A percentile compares a stretch with the other conserved stretches of the same genome.
Conservation (phyloP, 2,797 vertebrate species). For the Pelobates cultripes region DNA sequence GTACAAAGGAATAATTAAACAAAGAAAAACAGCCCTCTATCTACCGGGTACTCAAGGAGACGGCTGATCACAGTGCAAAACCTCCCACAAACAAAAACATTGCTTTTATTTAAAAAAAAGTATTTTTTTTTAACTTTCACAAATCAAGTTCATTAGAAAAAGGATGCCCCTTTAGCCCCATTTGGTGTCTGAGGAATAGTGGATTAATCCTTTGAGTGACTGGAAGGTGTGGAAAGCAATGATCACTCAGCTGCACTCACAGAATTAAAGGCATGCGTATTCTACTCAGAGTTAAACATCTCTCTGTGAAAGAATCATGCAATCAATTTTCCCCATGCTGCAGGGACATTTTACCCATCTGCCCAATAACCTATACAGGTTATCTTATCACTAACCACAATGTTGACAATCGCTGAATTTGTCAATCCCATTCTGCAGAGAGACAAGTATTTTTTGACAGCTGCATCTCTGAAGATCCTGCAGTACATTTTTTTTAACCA, state of each 20-base stretch:
- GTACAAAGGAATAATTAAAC: constrained; percentile 68
- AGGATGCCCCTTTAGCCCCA: neutral
- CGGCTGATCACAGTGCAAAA: constrained; percentile 63
- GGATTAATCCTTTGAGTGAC: neutral
- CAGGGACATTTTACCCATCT: constrained; percentile 4
- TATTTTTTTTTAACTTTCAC: too few relatives aligned
- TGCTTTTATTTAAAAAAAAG: constrained; percentile 36
- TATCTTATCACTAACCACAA: constrained; percentile 44
- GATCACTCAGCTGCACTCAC: neutral
- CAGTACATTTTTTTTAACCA: too few relatives aligned
- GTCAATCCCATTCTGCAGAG: neutral
- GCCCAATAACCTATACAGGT: neutral
- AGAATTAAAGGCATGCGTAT: constrained; percentile 22
- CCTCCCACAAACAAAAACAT: constrained; percentile 35
- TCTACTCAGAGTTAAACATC: constrained; percentile 10
- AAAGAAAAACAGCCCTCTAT: constrained; percentile 56
- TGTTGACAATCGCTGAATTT: too few relatives aligned
- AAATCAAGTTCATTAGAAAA: neutral
- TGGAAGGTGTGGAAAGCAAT: neutral
- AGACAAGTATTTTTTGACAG: too few relatives aligned
- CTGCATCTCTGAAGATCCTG: too few relatives aligned
- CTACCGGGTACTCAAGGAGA: constrained; percentile 39
- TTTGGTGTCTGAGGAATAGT: neutral
- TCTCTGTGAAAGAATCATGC: constrained; percentile 23
- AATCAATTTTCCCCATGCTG: constrained; percentile 31